A percentile compares a stretch with the other conserved stretches of the same genome.
These are phyloP conservation scores for Grammomys surdaster DNA, from an alignment of 2,113 vertebrate genomes.

Conservation along the genomic window DNA sequence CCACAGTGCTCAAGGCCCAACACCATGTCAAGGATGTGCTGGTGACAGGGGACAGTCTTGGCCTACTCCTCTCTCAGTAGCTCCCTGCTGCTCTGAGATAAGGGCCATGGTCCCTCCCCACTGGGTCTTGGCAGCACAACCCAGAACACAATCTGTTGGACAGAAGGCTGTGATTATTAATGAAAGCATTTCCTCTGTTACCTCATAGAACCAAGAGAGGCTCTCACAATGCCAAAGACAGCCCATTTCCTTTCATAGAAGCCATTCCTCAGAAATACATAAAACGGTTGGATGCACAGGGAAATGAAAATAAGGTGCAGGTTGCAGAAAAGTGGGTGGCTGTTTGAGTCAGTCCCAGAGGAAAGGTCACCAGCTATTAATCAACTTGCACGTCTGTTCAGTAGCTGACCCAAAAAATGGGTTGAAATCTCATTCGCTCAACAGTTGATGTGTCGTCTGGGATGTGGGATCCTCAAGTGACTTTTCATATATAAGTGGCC, in stretches of 20 bases:
- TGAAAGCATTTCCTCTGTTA: slow-evolving; percentile 70
- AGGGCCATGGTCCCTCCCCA: slow-evolving; percentile 55
- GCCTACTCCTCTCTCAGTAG: neutral
- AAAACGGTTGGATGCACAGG: neutral
- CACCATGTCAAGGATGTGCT: neutral
- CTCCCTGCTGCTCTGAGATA: slow-evolving; percentile 57
- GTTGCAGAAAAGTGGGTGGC: slow-evolving; percentile 35
- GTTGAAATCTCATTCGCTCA: slow-evolving; percentile 8
- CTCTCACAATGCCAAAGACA: slow-evolving; percentile 12
- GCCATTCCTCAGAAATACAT: slow-evolving; percentile 37
- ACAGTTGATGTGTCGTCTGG: neutral
- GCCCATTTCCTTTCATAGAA: slow-evolving; percentile 66
- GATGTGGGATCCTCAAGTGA: neutral
- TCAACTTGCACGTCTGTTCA: slow-evolving; percentile 53
- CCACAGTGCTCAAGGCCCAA: neutral
- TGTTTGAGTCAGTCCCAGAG: slow-evolving; percentile 1
- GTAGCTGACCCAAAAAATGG: neutral
- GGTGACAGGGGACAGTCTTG: neutral
- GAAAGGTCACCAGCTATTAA: slow-evolving; percentile 64
- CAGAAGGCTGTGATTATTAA: slow-evolving; percentile 77
- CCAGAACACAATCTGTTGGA: slow-evolving; percentile 73
- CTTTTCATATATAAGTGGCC: neutral
- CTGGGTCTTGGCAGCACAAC: slow-evolving; percentile 68
- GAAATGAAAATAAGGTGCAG: slow-evolving; percentile 67
- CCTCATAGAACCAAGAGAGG: slow-evolving; percentile 41